A percentile compares a stretch with the other conserved stretches of the same genome.
Evolutionary conservation across 2,797 vertebrate species (phyloP).

Genomic region (Decapterus maruadsi): DNA sequence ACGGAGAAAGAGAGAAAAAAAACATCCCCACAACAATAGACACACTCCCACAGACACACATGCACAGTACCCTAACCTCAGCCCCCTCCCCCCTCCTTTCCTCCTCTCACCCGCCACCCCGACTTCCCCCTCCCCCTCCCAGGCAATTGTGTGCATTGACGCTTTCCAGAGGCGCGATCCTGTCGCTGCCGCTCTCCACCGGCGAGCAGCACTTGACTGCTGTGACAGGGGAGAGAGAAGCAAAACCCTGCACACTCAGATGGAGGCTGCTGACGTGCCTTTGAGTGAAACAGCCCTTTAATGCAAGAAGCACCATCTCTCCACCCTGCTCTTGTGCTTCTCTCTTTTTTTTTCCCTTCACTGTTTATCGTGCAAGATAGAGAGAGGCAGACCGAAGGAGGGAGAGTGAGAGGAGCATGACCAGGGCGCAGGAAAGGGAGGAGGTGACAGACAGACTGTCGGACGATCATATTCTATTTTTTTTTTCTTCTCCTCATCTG

Average conservation of each 20-base stretch:
- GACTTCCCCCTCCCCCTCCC: conserved; percentile 74
- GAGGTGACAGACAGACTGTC: conserved; percentile 66
- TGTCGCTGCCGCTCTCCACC: conserved; percentile 48
- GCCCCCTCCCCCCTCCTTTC: conserved; percentile 50
- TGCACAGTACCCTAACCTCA: conserved; percentile 68
- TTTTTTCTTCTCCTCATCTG: conserved; percentile 39
- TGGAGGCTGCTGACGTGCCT: conserved; percentile 37
- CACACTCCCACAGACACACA: conserved; percentile 71
- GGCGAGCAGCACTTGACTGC: conserved; percentile 52
- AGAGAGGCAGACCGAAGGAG: conserved; percentile 19
- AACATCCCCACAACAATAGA: conserved; percentile 77
- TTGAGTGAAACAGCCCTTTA: conserved; percentile 51
- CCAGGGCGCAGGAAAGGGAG: conserved; percentile 33
- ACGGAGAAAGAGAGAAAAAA: not conserved
- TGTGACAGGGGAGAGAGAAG: conserved; percentile 50
- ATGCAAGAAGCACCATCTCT: conserved; percentile 39
- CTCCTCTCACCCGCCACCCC: conserved; percentile 46
- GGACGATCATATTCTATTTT: conserved; percentile 52
- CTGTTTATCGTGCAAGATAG: conserved; percentile 62
- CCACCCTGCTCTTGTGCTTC: conserved; percentile 28
- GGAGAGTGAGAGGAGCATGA: conserved; percentile 37
- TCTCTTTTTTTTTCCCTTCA: not conserved
- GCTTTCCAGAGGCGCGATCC: conserved; percentile 76
- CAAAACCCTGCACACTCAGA: conserved; percentile 19
- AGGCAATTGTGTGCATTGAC: conserved; percentile 78